Base-by-base conservation (phyloP, 2,113 vertebrate species). In the Acrocephalus kingi region DNA sequence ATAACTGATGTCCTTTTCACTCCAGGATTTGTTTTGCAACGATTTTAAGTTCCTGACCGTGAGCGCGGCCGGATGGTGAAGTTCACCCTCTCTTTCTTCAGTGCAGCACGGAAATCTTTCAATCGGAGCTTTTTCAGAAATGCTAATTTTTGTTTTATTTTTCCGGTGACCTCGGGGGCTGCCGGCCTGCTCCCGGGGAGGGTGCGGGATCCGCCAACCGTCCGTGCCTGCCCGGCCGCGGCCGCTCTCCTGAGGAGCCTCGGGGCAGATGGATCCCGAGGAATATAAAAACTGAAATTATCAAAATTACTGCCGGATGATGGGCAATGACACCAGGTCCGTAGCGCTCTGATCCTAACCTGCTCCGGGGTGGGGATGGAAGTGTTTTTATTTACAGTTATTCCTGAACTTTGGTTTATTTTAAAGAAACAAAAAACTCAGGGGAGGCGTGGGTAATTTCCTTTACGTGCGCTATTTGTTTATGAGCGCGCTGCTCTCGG, bases 1-100 rank as follows among this genome's bases (percentile, higher is more conserved):
- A 5, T 1, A 3, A 6, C 10, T 1, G 5, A 6, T 35, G 18
- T 33, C 1, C 4, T 71, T 75, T 48, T 46, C 52, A 13, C 22
- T 7, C 9, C 7, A 22, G 21, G 9, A 52, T 91, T 78, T n/a
- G 10, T 25, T 78, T 49, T 68, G 23, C 49, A 87, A 82, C 13
- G 33, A 31, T 58, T 86, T 89, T 6, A 23, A 16, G 9, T 37
- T 48, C 6, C 5, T 72, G 52, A 3, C 24, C 18, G 10, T 5
- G 49, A 37, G 7, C 5, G 30, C 11, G 21, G 41, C 21, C 4
- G 9, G 51, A 7, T 15, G 51, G 46, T 28, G 67, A 52, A 37
- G 31, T 13, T 78, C 45, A 1, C 15, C 16, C 19, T 54, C 37
- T 35, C 21, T 23, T 39, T 39, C 74, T 79, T 41, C 46, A 13